A percentile compares a stretch with the other conserved stretches of the same genome.
These are phyloP conservation scores for Brachystomella parvula DNA, from an alignment of 1,140 invertebrate species.

Conservation along the genomic window DNA sequence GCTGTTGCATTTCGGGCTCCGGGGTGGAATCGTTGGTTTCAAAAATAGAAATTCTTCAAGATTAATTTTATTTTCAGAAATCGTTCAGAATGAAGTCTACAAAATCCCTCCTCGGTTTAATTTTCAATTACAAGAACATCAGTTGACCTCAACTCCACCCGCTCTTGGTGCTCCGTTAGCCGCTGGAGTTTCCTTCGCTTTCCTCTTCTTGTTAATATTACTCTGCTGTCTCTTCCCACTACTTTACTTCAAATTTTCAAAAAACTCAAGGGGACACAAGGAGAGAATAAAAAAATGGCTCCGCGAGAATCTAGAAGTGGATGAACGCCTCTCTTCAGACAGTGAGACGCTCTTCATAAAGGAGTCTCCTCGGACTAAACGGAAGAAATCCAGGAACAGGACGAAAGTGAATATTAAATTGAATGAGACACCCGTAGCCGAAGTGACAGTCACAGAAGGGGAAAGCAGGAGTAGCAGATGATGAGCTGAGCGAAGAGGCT, in stretches of 20 bases:
- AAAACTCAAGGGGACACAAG: neutral
- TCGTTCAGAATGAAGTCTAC: slow-evolving; percentile 1
- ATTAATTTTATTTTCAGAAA: neutral
- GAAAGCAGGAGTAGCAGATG: neutral
- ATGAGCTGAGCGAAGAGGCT: neutral
- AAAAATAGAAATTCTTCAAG: too few species aligned
- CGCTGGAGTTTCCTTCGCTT: neutral
- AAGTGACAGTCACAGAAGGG: neutral
- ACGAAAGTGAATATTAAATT: neutral
- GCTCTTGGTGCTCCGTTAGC: neutral
- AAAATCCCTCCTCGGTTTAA: neutral
- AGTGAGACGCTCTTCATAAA: neutral
- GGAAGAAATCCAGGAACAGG: neutral
- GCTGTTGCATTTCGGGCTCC: too few species aligned
- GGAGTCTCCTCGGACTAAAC: neutral
- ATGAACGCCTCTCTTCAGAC: neutral
- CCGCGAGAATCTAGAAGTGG: neutral
- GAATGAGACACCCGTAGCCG: too few species aligned
- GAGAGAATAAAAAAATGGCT: neutral
- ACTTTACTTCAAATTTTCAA: neutral
- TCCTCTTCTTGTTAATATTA: neutral
- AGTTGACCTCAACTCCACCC: neutral
- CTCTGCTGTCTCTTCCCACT: neutral
- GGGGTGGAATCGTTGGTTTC: too few species aligned
- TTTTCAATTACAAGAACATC: neutral